Conservation (phyloP, 2,888 invertebrate species). For the Salticus scenicus region DNA sequence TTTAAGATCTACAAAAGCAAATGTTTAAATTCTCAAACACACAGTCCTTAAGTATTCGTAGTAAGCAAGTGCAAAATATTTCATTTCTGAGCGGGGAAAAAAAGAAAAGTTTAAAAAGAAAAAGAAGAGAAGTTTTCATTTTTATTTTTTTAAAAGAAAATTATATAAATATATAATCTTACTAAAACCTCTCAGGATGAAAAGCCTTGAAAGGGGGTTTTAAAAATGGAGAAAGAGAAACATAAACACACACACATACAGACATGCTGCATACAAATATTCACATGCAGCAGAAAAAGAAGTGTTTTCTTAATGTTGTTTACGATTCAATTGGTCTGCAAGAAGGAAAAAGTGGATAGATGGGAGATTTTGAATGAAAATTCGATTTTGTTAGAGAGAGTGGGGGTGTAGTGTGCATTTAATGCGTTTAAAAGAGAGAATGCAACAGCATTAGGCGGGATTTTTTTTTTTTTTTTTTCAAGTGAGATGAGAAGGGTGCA, state of each 20-base stretch:
- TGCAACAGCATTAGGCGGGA: slow-evolving; percentile 39
- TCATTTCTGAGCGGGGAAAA: slow-evolving; percentile 1
- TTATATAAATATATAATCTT: slow-evolving; percentile 65
- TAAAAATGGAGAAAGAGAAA: slow-evolving; percentile 27
- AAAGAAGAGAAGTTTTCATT: too few species aligned
- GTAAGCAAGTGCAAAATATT: slow-evolving; percentile 57
- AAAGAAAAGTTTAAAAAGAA: neutral
- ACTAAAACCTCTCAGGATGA: slow-evolving; percentile 63
- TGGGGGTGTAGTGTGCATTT: slow-evolving; percentile 38
- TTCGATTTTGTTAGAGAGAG: slow-evolving; percentile 65
- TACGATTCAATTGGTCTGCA: slow-evolving; percentile 59
- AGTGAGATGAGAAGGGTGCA: neutral
- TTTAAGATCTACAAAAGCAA: slow-evolving; percentile 21
- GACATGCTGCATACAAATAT: slow-evolving; percentile 23
- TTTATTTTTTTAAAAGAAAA: too few species aligned
- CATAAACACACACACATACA: neutral
- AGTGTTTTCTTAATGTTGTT: slow-evolving; percentile 64
- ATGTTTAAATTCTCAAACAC: slow-evolving; percentile 52
- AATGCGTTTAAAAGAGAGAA: slow-evolving; percentile 60
- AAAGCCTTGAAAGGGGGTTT: slow-evolving; percentile 48
- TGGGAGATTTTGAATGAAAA: slow-evolving; percentile 34
- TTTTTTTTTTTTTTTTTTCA: too few species aligned
- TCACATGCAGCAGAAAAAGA: slow-evolving; percentile 17
- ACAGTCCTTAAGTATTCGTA: slow-evolving; percentile 36
- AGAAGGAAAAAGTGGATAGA: slow-evolving; percentile 20